Evolutionary conservation across 2,797 vertebrate species (phyloP).

Genomic region (Hoplostethus mediterraneus): DNA sequence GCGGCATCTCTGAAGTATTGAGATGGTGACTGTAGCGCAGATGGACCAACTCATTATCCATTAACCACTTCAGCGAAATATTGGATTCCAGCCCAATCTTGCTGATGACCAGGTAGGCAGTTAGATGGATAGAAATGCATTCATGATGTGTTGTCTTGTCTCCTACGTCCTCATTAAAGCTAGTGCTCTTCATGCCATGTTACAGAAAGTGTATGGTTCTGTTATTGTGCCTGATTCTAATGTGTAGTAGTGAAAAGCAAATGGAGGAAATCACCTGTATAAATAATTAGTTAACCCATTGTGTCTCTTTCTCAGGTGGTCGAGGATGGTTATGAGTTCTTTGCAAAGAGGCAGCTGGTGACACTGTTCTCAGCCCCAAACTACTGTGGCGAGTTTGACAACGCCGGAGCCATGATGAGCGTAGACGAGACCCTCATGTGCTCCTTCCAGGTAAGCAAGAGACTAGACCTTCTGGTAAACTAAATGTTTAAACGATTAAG

Average conservation of each 20-base stretch:
- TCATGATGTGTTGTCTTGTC: not conserved
- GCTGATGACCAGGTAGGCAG: conserved; percentile 27
- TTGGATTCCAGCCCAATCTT: conserved; percentile 27
- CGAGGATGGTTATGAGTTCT: conserved; percentile 89
- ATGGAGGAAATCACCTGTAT: not conserved
- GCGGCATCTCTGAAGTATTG: conserved; percentile 23
- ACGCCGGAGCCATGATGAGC: conserved; percentile 89
- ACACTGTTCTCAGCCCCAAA: conserved; percentile 89
- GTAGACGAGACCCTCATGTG: conserved; percentile 90
- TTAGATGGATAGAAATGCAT: not conserved
- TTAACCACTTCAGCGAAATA: not conserved
- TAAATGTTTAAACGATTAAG: too few relatives aligned
- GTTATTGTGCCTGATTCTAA: not conserved
- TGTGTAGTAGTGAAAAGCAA: not conserved
- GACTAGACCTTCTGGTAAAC: not conserved
- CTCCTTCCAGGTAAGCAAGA: conserved; percentile 85
- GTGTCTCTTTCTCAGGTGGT: conserved; percentile 77
- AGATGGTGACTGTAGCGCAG: not conserved
- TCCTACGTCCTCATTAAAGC: too few relatives aligned
- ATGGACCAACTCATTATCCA: not conserved
- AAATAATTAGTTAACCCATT: conserved; percentile 5
- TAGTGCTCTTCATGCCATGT: too few relatives aligned
- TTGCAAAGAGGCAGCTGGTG: conserved; percentile 88
- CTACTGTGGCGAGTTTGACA: conserved; percentile 89
- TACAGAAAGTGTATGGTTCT: not conserved